These are phyloP conservation scores for Dendrolimus kikuchii DNA, from an alignment of 1,140 invertebrate genomes.

Conservation along the genomic window DNA sequence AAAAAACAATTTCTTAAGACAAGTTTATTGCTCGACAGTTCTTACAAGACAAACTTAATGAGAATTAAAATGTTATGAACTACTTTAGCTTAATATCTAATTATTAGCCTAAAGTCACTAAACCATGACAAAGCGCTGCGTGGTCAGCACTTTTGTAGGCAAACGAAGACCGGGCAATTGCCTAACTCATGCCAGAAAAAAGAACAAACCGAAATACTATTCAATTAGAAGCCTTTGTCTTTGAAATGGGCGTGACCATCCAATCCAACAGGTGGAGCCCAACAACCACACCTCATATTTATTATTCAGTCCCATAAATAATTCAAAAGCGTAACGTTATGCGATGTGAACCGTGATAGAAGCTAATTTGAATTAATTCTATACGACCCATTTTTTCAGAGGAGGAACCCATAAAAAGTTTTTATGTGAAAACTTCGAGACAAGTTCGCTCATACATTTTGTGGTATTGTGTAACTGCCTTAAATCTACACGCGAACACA, in stretches of 20 bases:
- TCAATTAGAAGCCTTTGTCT: slow-evolving; percentile 12
- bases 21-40: no score
- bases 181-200: no score
- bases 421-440: slow-evolving; percentile 33
- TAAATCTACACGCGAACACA: slow-evolving; percentile 19
- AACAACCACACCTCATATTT: slow-evolving; percentile 46
- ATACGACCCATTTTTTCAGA: slow-evolving; percentile 33
- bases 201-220: not conserved
- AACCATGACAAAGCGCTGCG: no score
- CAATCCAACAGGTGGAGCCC: slow-evolving; percentile 39
- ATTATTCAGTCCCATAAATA: slow-evolving; percentile 46
- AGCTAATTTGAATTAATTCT: slow-evolving; percentile 58
- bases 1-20: no score
- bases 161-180: no score
- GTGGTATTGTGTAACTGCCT: slow-evolving; percentile 22
- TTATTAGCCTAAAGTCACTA: no score
- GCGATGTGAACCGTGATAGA: slow-evolving; percentile 44
- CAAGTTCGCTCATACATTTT: slow-evolving; percentile 26
- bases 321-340: slow-evolving; percentile 48
- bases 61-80: no score
- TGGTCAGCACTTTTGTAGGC: no score
- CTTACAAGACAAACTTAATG: no score
- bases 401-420: slow-evolving; percentile 36
- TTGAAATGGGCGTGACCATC: slow-evolving; percentile 34
- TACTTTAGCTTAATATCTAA: no score